Evolutionary conservation across 2,888 invertebrate genomes (phyloP).

Genomic region (Eumerus sabulonum): DNA sequence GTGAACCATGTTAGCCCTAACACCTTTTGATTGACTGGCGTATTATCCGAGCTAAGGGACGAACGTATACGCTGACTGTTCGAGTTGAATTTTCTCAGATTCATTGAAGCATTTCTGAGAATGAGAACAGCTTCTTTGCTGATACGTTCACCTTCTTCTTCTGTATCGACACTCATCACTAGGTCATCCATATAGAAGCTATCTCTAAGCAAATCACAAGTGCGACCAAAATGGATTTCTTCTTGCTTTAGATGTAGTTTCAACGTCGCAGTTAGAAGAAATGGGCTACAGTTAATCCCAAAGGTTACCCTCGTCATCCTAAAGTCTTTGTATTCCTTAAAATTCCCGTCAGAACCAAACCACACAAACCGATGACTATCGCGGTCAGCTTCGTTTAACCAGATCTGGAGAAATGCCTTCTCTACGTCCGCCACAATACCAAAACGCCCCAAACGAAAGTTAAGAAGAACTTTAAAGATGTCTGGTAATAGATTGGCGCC

Average conservation of each 20-base stretch:
- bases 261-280: slow-evolving; percentile 16
- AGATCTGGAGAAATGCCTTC: slow-evolving; percentile 19
- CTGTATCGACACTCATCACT: neutral
- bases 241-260: too few relatives aligned
- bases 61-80: too few relatives aligned
- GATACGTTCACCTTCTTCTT: slow-evolving; percentile 10
- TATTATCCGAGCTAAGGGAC: too few relatives aligned
- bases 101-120: neutral
- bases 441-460: slow-evolving; percentile 25
- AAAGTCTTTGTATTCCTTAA: too few relatives aligned
- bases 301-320: slow-evolving; percentile 29
- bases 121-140: neutral
- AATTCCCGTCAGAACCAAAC: neutral
- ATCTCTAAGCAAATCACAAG: too few relatives aligned
- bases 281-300: slow-evolving; percentile 29
- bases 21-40: too few relatives aligned
- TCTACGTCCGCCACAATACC: slow-evolving; percentile 26
- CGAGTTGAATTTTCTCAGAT: neutral
- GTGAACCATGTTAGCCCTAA: slow-evolving; percentile 2
- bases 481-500: slow-evolving; percentile 41
- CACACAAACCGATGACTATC: slow-evolving; percentile 33
- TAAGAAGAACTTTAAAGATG: slow-evolving; percentile 9
- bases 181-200: slow-evolving; percentile 31
- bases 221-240: too few relatives aligned
- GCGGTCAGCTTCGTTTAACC: neutral